These are phyloP conservation scores for Abrostola tripartita DNA, from an alignment of 2,888 invertebrate species.

Conservation along the genomic window DNA sequence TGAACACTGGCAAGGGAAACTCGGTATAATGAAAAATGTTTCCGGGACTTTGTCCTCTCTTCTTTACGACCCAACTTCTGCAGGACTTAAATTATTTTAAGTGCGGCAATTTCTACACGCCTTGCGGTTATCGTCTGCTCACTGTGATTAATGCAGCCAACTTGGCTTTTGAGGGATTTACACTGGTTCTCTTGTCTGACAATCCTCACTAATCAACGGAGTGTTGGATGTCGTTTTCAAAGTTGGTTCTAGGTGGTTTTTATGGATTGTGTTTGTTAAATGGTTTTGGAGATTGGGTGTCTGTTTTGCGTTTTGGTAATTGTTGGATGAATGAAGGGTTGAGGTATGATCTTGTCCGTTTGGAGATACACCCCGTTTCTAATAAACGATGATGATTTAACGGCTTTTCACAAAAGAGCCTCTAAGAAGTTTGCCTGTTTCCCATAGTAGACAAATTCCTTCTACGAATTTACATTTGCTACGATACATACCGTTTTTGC, in stretches of 20 bases:
- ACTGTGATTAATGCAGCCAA: constrained; percentile 74
- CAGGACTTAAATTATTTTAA: constrained; percentile 84
- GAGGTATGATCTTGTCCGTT: neutral
- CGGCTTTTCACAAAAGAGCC: no score
- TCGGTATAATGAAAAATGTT: constrained; percentile 84
- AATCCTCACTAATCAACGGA: constrained; percentile 45
- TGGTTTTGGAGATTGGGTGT: constrained; percentile 14
- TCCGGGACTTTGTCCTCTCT: constrained; percentile 77
- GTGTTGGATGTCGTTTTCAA: constrained; percentile 23
- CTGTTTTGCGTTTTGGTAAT: constrained; percentile 8
- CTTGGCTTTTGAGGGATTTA: constrained; percentile 62
- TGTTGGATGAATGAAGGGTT: neutral
- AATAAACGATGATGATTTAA: no score
- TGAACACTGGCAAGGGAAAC: constrained; percentile 66
- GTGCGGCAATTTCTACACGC: constrained; percentile 77
- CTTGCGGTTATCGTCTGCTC: constrained; percentile 82
- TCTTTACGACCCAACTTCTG: constrained; percentile 82
- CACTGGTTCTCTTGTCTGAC: constrained; percentile 51
- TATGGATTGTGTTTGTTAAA: constrained; percentile 2
- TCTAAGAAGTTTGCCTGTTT: no score
- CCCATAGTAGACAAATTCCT: no score
- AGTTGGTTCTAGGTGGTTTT: neutral
- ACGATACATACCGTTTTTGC: no score
- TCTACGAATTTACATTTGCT: no score
- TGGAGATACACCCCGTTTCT: neutral